Evolutionary conservation across 1,140 invertebrate species (phyloP).

Genomic region (Leptestheria dahalacensis): DNA sequence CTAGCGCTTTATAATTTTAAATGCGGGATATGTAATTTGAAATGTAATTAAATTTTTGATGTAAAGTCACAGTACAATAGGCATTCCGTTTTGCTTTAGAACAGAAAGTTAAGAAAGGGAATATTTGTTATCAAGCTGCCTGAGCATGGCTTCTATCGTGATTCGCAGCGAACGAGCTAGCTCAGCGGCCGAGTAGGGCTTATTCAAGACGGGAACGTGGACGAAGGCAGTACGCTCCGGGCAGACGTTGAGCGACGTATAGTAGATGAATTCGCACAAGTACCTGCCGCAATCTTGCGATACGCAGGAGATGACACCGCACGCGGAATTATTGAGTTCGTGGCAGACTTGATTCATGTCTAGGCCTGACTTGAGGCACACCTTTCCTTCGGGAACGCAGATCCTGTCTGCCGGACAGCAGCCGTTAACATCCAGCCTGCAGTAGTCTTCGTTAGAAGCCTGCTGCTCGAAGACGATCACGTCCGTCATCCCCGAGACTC

Average conservation of each 20-base stretch:
- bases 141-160: background rate
- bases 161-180: background rate
- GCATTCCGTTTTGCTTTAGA: background rate
- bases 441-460: slow-evolving; percentile 29
- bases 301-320: slow-evolving; percentile 24
- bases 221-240: slow-evolving; percentile 32
- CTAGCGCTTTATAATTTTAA: no score
- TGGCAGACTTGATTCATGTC: slow-evolving; percentile 28
- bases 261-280: slow-evolving; percentile 38
- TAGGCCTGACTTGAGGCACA: slow-evolving; percentile 24
- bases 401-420: slow-evolving; percentile 21
- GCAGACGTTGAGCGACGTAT: slow-evolving; percentile 31
- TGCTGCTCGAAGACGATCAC: slow-evolving; percentile 28
- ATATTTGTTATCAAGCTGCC: background rate
- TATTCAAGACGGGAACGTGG: slow-evolving; percentile 34
- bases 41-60: no score
- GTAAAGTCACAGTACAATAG: no score
- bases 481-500: slow-evolving; percentile 29
- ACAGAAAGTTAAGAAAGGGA: no score
- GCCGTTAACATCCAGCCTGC: slow-evolving; percentile 24
- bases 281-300: slow-evolving; percentile 33
- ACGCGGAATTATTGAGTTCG: slow-evolving; percentile 24
- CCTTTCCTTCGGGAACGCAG: slow-evolving; percentile 24
- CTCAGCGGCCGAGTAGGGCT: slow-evolving; percentile 22
- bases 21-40: no score